These are phyloP conservation scores for Semibalanus balanoides DNA, from an alignment of 1,140 invertebrate genomes.

Conservation along the genomic window DNA sequence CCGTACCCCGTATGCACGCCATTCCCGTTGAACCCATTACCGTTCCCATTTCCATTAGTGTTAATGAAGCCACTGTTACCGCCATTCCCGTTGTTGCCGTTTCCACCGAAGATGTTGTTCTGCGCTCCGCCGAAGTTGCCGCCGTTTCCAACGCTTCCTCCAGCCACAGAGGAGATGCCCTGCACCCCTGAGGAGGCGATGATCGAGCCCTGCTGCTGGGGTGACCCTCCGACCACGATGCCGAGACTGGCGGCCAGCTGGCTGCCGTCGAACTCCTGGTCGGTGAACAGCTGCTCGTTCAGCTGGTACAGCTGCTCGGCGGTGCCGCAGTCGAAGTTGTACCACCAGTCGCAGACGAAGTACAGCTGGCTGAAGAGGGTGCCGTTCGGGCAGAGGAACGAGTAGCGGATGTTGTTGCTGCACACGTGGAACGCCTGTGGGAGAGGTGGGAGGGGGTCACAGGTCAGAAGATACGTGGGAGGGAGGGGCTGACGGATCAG, in stretches of 20 bases:
- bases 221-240: slow-evolving; percentile 11
- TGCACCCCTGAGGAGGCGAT: slow-evolving; percentile 7
- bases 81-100: too few relatives aligned
- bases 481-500: too few relatives aligned
- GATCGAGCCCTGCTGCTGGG: slow-evolving; percentile 9
- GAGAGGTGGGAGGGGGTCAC: slow-evolving; percentile 5
- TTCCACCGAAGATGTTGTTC: slow-evolving; percentile 1
- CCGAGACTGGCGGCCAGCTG: slow-evolving; percentile 7
- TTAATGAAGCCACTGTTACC: background rate
- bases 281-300: slow-evolving; percentile 27
- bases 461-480: too few relatives aligned
- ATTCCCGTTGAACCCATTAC: background rate
- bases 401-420: slow-evolving; percentile 25
- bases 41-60: too few relatives aligned
- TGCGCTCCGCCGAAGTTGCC: slow-evolving; percentile 4
- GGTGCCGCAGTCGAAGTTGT: slow-evolving; percentile 26
- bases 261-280: slow-evolving; percentile 11
- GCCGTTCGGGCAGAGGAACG: slow-evolving; percentile 33
- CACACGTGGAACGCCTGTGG: slow-evolving; percentile 31
- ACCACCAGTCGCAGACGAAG: slow-evolving; percentile 32
- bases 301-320: slow-evolving; percentile 31
- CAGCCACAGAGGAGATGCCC: background rate
- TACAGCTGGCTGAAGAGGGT: slow-evolving; percentile 31
- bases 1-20: slow-evolving; percentile 6
- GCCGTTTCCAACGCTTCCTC: background rate